These are phyloP conservation scores for Porites australiensis DNA, from an alignment of 64 coral and sea anemone species.

Conservation along the genomic window DNA sequence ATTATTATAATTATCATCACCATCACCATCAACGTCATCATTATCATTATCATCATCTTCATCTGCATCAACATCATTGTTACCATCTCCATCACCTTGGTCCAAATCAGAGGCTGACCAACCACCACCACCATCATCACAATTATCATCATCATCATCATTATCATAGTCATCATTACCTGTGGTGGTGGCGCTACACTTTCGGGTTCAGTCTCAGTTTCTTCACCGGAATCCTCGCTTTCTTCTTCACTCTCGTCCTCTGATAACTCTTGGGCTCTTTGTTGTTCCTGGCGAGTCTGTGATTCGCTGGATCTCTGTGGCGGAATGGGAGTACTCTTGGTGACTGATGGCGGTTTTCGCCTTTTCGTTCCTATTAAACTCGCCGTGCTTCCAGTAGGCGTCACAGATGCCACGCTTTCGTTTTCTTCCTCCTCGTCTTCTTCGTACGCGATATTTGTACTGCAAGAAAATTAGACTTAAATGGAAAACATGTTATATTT, in stretches of 20 bases:
- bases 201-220: conserved; percentile 45
- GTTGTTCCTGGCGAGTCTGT: neutral
- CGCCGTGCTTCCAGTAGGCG: conserved; percentile 22
- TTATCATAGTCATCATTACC: neutral
- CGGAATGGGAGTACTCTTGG: neutral
- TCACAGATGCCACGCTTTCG: conserved; percentile 27
- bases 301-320: neutral
- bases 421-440: conserved; percentile 61
- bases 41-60: neutral
- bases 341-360: neutral
- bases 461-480: neutral
- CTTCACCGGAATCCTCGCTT: conserved; percentile 5
- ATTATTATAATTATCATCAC: too few relatives aligned
- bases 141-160: neutral
- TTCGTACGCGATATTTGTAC: conserved; percentile 44
- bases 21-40: neutral
- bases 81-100: neutral
- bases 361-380: neutral
- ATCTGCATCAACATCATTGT: neutral
- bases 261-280: neutral
- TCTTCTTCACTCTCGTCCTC: conserved; percentile 48
- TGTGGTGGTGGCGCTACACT: conserved; percentile 33
- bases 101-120: too few relatives aligned
- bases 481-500: too few relatives aligned
- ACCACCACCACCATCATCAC: too few relatives aligned